A percentile compares a stretch with the other conserved stretches of the same genome.
Evolutionary conservation across 2,113 vertebrate genomes (phyloP).

Genomic region (Coryphaenoides rupestris): DNA sequence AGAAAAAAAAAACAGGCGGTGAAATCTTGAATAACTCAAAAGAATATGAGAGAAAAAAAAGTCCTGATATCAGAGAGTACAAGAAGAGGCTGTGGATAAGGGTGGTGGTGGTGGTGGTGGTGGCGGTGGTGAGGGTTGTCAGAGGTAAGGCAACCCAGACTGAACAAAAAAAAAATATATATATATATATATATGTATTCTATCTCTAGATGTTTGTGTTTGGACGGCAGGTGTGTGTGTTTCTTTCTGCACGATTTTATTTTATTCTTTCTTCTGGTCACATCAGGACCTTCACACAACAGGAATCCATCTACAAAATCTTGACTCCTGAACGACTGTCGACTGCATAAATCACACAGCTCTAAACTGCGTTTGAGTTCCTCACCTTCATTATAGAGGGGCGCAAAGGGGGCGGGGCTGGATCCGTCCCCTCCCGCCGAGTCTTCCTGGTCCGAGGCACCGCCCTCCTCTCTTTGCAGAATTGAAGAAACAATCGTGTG

Average conservation of each 20-base stretch:
- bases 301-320: too few relatives aligned
- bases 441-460: conserved; percentile 72
- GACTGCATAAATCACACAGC: too few relatives aligned
- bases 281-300: too few relatives aligned
- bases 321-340: too few relatives aligned
- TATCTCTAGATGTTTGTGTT: too few relatives aligned
- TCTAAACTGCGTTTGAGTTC: too few relatives aligned
- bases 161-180: not conserved
- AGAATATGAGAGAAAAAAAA: conserved; percentile 66
- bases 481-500: not conserved
- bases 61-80: conserved; percentile 44
- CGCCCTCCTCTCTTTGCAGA: conserved; percentile 76
- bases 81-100: conserved; percentile 50
- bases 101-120: conserved; percentile 34
- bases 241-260: too few relatives aligned
- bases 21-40: conserved; percentile 73
- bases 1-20: conserved; percentile 46
- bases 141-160: not conserved
- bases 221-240: too few relatives aligned
- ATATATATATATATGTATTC: too few relatives aligned
- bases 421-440: conserved; percentile 66
- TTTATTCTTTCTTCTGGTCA: too few relatives aligned
- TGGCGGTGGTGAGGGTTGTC: not conserved
- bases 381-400: conserved; percentile 77
- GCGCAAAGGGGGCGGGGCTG: conserved; percentile 62